These are phyloP conservation scores for Aromia moschata DNA, from an alignment of 2,888 invertebrate species.

Conservation along the genomic window DNA sequence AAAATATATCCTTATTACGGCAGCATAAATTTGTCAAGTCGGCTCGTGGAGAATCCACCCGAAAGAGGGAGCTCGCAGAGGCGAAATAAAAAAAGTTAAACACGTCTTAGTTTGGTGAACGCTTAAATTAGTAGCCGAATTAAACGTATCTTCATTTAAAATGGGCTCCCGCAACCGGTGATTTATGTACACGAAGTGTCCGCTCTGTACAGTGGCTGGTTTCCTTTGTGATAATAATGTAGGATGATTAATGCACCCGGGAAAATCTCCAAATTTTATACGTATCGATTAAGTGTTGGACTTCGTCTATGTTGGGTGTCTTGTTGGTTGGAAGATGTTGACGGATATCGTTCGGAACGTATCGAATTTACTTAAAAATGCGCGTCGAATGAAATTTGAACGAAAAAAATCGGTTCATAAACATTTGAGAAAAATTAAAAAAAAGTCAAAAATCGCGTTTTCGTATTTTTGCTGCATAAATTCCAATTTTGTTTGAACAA, in stretches of 20 bases:
- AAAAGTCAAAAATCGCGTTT: too few relatives aligned
- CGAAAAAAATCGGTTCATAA: too few relatives aligned
- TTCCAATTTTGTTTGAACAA: too few relatives aligned
- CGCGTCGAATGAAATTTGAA: too few relatives aligned
- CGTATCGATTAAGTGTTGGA: constrained; percentile 1
- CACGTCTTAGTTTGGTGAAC: not conserved
- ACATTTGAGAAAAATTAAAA: too few relatives aligned
- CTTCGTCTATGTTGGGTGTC: too few relatives aligned
- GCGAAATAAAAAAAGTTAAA: not conserved
- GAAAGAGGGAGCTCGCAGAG: not conserved
- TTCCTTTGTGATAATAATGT: constrained; percentile 18
- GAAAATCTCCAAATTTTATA: constrained; percentile 12
- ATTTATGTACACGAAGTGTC: constrained; percentile 16
- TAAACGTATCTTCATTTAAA: constrained; percentile 6
- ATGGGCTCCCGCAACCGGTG: not conserved
- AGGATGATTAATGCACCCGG: constrained; percentile 11
- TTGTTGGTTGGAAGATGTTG: too few relatives aligned
- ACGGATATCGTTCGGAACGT: too few relatives aligned
- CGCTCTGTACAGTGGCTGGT: constrained; percentile 7
- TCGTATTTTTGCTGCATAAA: too few relatives aligned
- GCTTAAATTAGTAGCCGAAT: not conserved
- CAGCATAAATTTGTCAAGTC: constrained; percentile 13
- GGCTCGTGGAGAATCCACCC: too few relatives aligned
- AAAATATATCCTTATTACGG: too few relatives aligned
- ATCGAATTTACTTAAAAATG: too few relatives aligned